Evolutionary conservation across 2,113 vertebrate species (phyloP).

Genomic region (Grammomys surdaster): DNA sequence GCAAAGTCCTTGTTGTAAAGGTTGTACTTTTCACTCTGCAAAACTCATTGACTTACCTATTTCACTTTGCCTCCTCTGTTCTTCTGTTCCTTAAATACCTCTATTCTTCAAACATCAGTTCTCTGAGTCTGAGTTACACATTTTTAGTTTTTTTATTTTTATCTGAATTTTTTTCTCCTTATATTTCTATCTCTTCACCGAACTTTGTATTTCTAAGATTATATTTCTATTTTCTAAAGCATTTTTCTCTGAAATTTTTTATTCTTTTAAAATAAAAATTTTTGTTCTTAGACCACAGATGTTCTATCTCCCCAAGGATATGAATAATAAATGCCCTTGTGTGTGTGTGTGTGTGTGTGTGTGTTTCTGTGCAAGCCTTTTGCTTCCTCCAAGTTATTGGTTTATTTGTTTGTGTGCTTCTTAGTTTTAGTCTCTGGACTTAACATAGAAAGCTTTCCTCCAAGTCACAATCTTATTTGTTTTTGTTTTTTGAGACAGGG

Average conservation of each 20-base stretch:
- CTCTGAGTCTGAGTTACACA: neutral
- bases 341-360: no score
- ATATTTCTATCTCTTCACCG: neutral
- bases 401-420: neutral
- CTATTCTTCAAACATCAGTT: neutral
- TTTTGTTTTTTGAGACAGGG: neutral
- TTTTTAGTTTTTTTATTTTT: neutral
- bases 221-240: slow-evolving; percentile 42
- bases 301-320: neutral
- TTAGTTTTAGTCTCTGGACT: slow-evolving; percentile 7
- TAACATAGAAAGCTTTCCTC: neutral
- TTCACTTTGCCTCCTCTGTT: neutral
- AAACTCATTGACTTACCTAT: neutral
- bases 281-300: neutral
- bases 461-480: neutral
- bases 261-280: slow-evolving; percentile 17
- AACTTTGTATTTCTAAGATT: slow-evolving; percentile 29
- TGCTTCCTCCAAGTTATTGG: neutral
- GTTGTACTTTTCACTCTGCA: neutral
- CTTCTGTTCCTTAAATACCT: neutral
- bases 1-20: neutral
- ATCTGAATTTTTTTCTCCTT: neutral
- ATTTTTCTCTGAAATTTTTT: neutral
- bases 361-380: neutral
- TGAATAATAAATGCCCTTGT: neutral